Conservation (phyloP, 2,888 invertebrate species). For the Tetragonisca angustula region DNA sequence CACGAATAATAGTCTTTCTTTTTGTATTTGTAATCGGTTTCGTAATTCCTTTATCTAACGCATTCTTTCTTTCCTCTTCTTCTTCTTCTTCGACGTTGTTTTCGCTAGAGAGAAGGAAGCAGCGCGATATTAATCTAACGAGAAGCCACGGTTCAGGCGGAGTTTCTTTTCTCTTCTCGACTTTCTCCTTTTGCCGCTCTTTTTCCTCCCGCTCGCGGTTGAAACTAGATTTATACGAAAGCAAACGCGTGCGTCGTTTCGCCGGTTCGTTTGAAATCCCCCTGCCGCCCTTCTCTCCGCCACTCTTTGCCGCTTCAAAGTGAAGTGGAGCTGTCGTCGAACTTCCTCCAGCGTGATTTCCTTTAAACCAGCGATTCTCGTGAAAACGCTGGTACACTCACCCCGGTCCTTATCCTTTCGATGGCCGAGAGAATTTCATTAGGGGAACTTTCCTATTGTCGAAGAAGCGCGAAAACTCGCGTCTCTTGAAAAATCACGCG, state of each 20-base stretch:
- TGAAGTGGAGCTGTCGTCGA: neutral
- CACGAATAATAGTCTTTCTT: neutral
- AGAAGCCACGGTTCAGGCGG: no score
- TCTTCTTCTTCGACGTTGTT: neutral
- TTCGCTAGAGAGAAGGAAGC: neutral
- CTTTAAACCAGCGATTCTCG: neutral
- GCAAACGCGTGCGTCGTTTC: neutral
- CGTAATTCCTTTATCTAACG: neutral
- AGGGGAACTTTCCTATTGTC: neutral
- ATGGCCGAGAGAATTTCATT: constrained; percentile 14
- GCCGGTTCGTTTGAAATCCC: neutral
- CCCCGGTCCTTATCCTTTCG: neutral
- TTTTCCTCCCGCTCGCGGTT: neutral
- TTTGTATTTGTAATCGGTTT: neutral
- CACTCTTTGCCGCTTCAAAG: constrained; percentile 12
- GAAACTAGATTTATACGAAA: constrained; percentile 30
- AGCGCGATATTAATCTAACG: constrained; percentile 4
- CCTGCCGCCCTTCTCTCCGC: neutral
- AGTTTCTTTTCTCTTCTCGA: neutral
- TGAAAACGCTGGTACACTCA: neutral
- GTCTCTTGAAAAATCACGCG: neutral
- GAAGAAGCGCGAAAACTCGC: neutral
- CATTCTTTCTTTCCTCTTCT: neutral
- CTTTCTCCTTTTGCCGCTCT: neutral
- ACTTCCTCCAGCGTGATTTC: constrained; percentile 15